Evolutionary conservation across 2,113 vertebrate genomes (phyloP).

Genomic region (Chroicocephalus ridibundus): DNA sequence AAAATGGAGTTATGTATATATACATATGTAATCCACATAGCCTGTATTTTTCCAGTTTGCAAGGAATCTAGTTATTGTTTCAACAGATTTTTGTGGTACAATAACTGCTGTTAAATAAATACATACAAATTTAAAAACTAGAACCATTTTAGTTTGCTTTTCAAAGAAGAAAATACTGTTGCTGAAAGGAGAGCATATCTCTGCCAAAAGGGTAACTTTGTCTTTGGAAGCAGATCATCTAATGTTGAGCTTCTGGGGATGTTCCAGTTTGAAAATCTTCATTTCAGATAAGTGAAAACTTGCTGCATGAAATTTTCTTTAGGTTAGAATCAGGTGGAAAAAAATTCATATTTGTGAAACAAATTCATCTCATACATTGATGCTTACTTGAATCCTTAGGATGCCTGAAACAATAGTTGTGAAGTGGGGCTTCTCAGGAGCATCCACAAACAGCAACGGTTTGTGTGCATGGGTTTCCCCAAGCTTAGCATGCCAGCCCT

Average conservation of each 20-base stretch:
- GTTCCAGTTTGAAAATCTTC: neutral
- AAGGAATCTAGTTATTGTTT: neutral
- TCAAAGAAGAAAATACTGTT: neutral
- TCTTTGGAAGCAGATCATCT: neutral
- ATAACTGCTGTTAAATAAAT: neutral
- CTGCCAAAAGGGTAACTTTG: neutral
- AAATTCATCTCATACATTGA: neutral
- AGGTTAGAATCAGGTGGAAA: neutral
- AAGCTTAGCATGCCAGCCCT: neutral
- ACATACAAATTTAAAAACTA: neutral
- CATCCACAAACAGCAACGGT: fast-evolving
- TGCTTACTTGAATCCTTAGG: neutral
- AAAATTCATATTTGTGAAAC: neutral
- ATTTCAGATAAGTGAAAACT: neutral
- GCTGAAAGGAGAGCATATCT: neutral
- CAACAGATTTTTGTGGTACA: neutral
- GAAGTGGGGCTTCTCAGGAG: neutral
- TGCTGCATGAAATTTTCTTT: neutral
- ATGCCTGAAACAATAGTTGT: neutral
- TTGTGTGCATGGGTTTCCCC: neutral
- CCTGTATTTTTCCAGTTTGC: neutral
- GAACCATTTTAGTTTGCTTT: neutral
- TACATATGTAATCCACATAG: neutral
- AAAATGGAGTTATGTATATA: neutral
- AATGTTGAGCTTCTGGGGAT: neutral